phyloP scores from a whole-genome alignment of 2,113 vertebrate species.

The Glaucidium brasilianum region DNA sequence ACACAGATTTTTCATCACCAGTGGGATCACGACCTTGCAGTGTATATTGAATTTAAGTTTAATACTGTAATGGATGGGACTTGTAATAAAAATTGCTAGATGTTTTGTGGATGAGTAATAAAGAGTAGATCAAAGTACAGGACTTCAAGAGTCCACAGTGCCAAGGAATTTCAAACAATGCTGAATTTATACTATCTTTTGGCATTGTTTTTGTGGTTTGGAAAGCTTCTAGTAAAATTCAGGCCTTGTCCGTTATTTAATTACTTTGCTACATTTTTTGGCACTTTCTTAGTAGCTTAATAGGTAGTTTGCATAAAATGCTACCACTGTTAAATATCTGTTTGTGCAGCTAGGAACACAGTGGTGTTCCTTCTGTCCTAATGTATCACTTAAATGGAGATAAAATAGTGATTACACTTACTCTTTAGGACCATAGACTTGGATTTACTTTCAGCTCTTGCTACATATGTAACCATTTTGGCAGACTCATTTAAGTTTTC shows the following conservation, averaged over 20 bases:
- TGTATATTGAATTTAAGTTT: slow-evolving; percentile 57
- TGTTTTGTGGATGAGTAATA: slow-evolving; percentile 53
- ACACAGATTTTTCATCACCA: slow-evolving; percentile 48
- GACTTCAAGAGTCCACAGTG: background rate
- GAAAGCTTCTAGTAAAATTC: slow-evolving; percentile 14
- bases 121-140: slow-evolving; percentile 12
- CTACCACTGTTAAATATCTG: slow-evolving; percentile 39
- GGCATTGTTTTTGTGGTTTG: slow-evolving; percentile 14
- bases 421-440: slow-evolving; percentile 41
- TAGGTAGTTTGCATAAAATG: slow-evolving; percentile 62
- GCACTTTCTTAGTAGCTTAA: slow-evolving; percentile 37
- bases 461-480: slow-evolving; percentile 31
- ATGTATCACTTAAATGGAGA: slow-evolving; percentile 65
- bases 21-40: slow-evolving; percentile 4
- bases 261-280: slow-evolving; percentile 45
- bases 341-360: slow-evolving; percentile 16
- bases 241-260: slow-evolving; percentile 41
- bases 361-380: slow-evolving; percentile 41
- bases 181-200: slow-evolving; percentile 13
- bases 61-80: slow-evolving; percentile 54
- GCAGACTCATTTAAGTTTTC: slow-evolving; percentile 37
- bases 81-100: slow-evolving; percentile 51
- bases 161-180: background rate
- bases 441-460: slow-evolving; percentile 41
- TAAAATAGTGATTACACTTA: slow-evolving; percentile 60